Conservation (phyloP, 2,113 vertebrate genomes). For the Dicerorhinus sumatrensis region DNA sequence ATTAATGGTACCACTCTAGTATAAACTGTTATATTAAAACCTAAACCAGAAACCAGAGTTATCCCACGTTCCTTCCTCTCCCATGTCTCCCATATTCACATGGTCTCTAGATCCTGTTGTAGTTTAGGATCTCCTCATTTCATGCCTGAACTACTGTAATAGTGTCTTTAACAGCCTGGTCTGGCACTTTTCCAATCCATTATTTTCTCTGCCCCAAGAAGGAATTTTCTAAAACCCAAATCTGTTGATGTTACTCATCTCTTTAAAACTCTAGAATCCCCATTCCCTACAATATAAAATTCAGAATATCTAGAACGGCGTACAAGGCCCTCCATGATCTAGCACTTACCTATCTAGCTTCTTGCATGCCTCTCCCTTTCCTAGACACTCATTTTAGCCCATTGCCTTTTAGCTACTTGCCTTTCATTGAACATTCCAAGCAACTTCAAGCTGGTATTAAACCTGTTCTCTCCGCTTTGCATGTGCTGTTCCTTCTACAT, state of each 20-base stretch:
- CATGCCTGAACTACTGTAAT: neutral
- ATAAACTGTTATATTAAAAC: neutral
- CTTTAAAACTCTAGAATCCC: neutral
- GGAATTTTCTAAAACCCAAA: neutral
- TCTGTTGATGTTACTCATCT: neutral
- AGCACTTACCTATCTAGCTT: neutral
- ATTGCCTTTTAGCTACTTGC: neutral
- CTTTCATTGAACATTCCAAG: neutral
- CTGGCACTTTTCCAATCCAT: neutral
- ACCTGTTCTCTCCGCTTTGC: neutral
- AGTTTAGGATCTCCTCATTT: neutral
- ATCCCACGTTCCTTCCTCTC: neutral
- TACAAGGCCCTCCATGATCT: too few species aligned
- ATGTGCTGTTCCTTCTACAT: neutral
- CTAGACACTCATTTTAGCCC: neutral
- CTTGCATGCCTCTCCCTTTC: neutral
- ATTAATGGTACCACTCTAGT: neutral
- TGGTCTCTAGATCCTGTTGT: neutral
- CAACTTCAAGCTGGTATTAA: too few species aligned
- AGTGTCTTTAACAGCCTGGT: neutral
- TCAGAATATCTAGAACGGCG: neutral
- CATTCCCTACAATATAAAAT: neutral
- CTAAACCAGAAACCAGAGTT: neutral
- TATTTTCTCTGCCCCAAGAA: neutral
- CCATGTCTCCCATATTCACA: neutral